These are phyloP conservation scores for Formica aserva DNA, from an alignment of 2,888 invertebrate genomes.

Conservation along the genomic window DNA sequence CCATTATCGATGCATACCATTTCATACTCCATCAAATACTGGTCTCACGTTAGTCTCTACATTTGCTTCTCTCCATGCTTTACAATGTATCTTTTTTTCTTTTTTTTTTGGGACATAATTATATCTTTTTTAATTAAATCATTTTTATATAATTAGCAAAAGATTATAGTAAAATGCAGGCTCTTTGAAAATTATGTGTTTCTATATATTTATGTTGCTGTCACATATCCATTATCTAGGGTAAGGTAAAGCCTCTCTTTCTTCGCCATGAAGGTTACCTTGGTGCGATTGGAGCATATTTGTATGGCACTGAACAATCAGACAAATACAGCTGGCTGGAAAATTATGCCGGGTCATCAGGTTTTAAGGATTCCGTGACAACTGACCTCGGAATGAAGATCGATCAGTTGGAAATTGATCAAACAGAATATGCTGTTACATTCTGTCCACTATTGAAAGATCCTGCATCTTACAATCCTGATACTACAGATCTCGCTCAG, in stretches of 20 bases:
- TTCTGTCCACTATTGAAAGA: conserved; percentile 92
- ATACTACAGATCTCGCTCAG: conserved; percentile 95
- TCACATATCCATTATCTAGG: conserved; percentile 77
- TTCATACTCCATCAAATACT: conserved; percentile 89
- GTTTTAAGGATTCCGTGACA: conserved; percentile 86
- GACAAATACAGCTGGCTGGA: conserved; percentile 89
- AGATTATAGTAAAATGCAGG: not conserved
- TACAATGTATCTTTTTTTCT: conserved; percentile 2
- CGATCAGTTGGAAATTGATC: conserved; percentile 85
- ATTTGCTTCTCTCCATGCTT: conserved; percentile 23
- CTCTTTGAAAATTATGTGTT: not conserved
- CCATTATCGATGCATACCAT: conserved; percentile 90
- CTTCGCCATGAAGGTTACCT: conserved; percentile 91
- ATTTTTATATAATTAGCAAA: conserved; percentile 18
- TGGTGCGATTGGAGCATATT: conserved; percentile 90
- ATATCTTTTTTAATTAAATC: conserved; percentile 2
- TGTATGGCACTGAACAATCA: conserved; percentile 89
- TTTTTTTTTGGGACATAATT: not conserved
- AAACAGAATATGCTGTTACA: conserved; percentile 87
- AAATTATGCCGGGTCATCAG: conserved; percentile 90
- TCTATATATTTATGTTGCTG: conserved; percentile 30
- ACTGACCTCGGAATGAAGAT: conserved; percentile 83
- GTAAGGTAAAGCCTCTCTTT: conserved; percentile 89
- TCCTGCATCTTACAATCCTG: conserved; percentile 94
- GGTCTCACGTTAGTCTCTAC: conserved; percentile 87